Evolutionary conservation across 2,113 vertebrate species (phyloP), one percentile per base, ranked within the genome.

Genomic region (Cichladusa arquata): DNA sequence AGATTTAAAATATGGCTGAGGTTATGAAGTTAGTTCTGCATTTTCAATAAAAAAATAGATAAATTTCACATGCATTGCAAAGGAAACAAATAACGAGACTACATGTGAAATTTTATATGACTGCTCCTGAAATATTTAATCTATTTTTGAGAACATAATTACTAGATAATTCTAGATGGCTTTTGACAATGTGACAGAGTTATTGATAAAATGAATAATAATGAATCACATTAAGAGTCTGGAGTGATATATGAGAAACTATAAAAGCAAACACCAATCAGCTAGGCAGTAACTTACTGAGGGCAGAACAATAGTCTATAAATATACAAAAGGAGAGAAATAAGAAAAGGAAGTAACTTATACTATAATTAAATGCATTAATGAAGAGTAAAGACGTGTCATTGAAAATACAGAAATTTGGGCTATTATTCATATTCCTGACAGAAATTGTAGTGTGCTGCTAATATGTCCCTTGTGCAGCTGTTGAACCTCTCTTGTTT

Each of bases 201-300:
- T 90, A 93, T 31, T 60, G 83, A 91, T 80, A 66, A 28, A 87
- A 61, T 80, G 69, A 94, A 92, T 58, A 95, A 87, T 54, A 96
- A 73, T 48, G 83, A 93, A 85, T 87, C 45, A 81, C 31, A 72
- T 76, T 86, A 86, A 74, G 31, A 89, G 51, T 53, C 26, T 71
- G 51, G 18, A 86, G 34, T 86, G 65, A 84, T 81, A 92, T 93
- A 79, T 76, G 45, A 91, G 36, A 87, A 91, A 92, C 2, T 2
- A 71, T 67, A 86, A 88, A 87, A 93, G 48, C 31, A 79, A 42
- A 79, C 48, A 86, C 40, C 47, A 88, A 51, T 81, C 70, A 85
- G 36, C 40, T 42, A 85, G 70, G n/a, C 45, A 86, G 50, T 60
- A 91, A 93, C 48, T 86, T 73, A 81, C 34, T 91, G n/a, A 64